Base-by-base conservation (phyloP, 2,113 vertebrate genomes). In the Indicator maculatus region DNA sequence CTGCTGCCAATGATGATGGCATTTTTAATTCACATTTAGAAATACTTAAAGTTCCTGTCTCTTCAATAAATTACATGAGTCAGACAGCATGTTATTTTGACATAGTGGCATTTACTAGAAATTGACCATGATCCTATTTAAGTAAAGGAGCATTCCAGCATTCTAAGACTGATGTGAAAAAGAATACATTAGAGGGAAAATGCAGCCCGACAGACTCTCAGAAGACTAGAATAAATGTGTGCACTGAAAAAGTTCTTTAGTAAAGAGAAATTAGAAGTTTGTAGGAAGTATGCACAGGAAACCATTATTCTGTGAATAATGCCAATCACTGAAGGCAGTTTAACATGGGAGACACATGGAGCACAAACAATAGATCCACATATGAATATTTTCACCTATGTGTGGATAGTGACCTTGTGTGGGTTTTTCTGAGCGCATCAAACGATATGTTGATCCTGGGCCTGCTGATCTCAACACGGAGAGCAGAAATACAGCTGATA, bases 241-340 rank as follows among this genome's bases (percentile, higher is more conserved):
- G 7, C 1, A 8, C 3, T 28, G 16, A 78, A 53, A 4, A 84
- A 64, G 5, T 41, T 67, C 9, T 89, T 60, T 30, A 77, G 8
- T 45, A 50, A 70, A 66, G 53, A 77, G 11, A 58, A 1, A n/a
- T 17, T 45, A 74, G 39, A 65, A 4, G 2, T 52, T 47, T 55
- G 8, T 18, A 8, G 6, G 36, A 83, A 53, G 41, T 50, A 86
- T 78, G 5, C 21, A 45, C 17, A 58, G 58, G 19, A 82, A 64
- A 63, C 3, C 12, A 39, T 45, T 75, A 38, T 69, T 94, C 1
- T 27, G 7, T 59, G 14, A 59, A 65, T 78, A 36, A 0, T 60
- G 5, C 20, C 3, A 66, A 3, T n/a, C 33, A 33, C 0, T 3
- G 17, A 55, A 20, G 8, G 5, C 1, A 1, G 47, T 84, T 64